Conservation (phyloP, 2,113 vertebrate species). For the Zapus hudsonius region DNA sequence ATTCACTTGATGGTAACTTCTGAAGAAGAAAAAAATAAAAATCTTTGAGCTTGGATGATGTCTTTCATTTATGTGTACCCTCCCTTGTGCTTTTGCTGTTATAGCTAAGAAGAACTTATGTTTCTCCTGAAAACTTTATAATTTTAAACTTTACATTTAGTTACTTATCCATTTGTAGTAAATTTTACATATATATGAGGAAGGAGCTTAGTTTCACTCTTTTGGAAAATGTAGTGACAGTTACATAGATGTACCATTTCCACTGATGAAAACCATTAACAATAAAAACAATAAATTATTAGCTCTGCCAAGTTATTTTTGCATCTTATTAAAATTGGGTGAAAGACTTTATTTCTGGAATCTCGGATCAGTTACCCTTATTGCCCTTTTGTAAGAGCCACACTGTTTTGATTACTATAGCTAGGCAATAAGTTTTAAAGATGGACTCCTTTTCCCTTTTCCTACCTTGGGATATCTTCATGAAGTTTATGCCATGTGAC, state of each 20-base stretch:
- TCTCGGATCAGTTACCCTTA: not conserved
- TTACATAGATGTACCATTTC: not conserved
- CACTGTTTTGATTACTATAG: not conserved
- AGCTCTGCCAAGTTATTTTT: not conserved
- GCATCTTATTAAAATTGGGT: not conserved
- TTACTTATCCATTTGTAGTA: not conserved
- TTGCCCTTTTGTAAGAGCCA: not conserved
- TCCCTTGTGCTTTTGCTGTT: not conserved
- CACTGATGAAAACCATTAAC: not conserved
- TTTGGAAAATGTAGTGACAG: not conserved
- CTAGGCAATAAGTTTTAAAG: not conserved
- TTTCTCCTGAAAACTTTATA: too few relatives aligned
- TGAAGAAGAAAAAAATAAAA: not conserved
- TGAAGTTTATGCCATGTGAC: not conserved
- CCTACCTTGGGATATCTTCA: not conserved
- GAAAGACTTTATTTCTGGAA: not conserved
- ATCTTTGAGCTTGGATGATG: not conserved
- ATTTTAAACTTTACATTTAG: not conserved
- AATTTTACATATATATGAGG: not conserved
- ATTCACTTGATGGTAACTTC: not conserved
- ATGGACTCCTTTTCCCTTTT: not conserved
- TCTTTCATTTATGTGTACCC: not conserved
- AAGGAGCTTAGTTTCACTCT: not conserved
- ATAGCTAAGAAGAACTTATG: not conserved
- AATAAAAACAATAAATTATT: not conserved